A percentile compares a stretch with the other conserved stretches of the same genome.
These are phyloP conservation scores for Stenichneumon culpator DNA, from an alignment of 2,888 invertebrate species.

Conservation along the genomic window DNA sequence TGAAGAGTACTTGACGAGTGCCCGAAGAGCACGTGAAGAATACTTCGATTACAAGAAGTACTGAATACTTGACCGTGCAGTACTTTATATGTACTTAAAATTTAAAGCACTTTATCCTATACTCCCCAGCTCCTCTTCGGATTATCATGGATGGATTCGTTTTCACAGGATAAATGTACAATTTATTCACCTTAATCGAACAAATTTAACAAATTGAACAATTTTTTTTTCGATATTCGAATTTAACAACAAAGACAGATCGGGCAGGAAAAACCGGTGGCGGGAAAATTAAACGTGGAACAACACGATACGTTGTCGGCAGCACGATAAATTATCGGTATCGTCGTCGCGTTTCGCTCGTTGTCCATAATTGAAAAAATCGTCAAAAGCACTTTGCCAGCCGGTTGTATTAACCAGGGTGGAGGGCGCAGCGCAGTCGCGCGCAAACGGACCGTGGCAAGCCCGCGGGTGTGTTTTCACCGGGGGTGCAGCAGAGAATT, in stretches of 20 bases:
- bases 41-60: too few relatives aligned
- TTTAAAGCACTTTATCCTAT: too few relatives aligned
- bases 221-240: too few relatives aligned
- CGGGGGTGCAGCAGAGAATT: slow-evolving; percentile 66
- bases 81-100: too few relatives aligned
- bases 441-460: slow-evolving; percentile 70
- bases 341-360: slow-evolving; percentile 67
- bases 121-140: too few relatives aligned
- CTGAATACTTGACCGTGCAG: too few relatives aligned
- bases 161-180: too few relatives aligned
- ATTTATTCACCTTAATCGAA: too few relatives aligned
- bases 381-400: slow-evolving; percentile 82
- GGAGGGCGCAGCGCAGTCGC: slow-evolving; percentile 24
- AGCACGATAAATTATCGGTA: slow-evolving; percentile 60
- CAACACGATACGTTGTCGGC: slow-evolving; percentile 40
- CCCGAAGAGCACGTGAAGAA: too few relatives aligned
- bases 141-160: too few relatives aligned
- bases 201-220: too few relatives aligned
- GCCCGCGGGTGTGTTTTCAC: slow-evolving; percentile 75
- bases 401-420: slow-evolving; percentile 56
- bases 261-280: background rate
- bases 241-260: background rate
- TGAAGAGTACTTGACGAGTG: too few relatives aligned
- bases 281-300: background rate
- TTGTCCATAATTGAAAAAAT: slow-evolving; percentile 83